Evolutionary conservation across 2,113 vertebrate species (phyloP).

Genomic region (Poecile atricapillus): DNA sequence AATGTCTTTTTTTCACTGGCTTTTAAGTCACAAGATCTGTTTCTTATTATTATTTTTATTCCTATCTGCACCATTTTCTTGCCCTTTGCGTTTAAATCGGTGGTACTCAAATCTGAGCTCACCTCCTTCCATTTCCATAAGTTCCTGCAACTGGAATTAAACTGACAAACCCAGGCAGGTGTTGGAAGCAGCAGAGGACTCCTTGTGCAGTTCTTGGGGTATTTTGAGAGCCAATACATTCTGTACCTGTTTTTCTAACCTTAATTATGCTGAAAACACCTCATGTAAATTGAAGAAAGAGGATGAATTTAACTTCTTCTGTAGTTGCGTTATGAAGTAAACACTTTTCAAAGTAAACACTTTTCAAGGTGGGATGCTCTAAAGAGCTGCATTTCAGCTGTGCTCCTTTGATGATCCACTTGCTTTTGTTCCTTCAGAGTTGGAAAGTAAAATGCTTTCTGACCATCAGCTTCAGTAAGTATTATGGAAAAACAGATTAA

Average conservation of each 20-base stretch:
- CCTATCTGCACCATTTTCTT: neutral
- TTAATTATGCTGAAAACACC: neutral
- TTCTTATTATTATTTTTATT: neutral
- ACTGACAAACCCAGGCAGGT: neutral
- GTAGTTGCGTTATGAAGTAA: neutral
- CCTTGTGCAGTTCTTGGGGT: neutral
- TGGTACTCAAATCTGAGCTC: neutral
- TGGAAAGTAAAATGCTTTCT: conserved; percentile 43
- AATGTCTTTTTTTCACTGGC: neutral
- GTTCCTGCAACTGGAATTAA: neutral
- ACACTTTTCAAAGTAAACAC: neutral
- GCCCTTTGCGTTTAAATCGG: neutral
- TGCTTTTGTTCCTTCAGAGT: conserved; percentile 12
- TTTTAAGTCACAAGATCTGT: neutral
- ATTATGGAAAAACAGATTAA: conserved; percentile 20
- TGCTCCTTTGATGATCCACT: conserved; percentile 8
- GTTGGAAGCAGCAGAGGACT: neutral
- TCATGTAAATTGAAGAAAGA: neutral
- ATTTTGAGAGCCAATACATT: neutral
- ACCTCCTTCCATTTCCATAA: neutral
- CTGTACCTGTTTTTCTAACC: neutral
- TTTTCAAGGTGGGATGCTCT: conserved; percentile 1
- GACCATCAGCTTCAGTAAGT: conserved; percentile 32
- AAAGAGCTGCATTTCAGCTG: conserved; percentile 15
- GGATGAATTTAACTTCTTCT: neutral